Conservation (phyloP, 2,888 invertebrate genomes). For the Autographa pulchrina region DNA sequence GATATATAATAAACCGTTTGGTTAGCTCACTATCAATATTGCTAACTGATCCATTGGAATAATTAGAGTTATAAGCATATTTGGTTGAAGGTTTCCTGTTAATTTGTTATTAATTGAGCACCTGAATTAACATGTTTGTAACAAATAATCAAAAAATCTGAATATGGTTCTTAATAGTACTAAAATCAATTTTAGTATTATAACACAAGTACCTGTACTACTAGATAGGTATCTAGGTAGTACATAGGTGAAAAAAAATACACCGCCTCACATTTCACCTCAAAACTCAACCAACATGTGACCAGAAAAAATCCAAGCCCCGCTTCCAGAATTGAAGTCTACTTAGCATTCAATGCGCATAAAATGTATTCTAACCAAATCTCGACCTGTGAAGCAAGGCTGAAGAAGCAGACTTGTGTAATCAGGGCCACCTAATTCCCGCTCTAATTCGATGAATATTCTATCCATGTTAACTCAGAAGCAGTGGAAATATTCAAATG, state of each 20-base stretch:
- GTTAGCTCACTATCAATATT: slow-evolving; percentile 54
- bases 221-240: too few relatives aligned
- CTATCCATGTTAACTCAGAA: slow-evolving; percentile 30
- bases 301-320: background rate
- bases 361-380: slow-evolving; percentile 26
- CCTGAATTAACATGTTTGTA: too few relatives aligned
- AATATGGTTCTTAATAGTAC: too few relatives aligned
- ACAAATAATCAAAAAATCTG: too few relatives aligned
- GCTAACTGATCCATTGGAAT: slow-evolving; percentile 30
- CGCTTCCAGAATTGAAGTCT: slow-evolving; percentile 10
- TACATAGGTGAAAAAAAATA: too few relatives aligned
- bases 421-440: slow-evolving; percentile 28
- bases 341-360: slow-evolving; percentile 34
- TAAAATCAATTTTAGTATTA: too few relatives aligned
- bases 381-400: slow-evolving; percentile 25
- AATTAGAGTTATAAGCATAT: slow-evolving; percentile 8
- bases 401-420: slow-evolving; percentile 41
- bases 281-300: background rate
- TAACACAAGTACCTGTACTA: too few relatives aligned
- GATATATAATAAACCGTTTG: slow-evolving; percentile 53
- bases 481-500: slow-evolving; percentile 58
- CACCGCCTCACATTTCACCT: background rate
- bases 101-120: too few relatives aligned
- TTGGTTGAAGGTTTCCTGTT: background rate
- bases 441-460: slow-evolving; percentile 44